Evolutionary conservation across 2,113 vertebrate species (phyloP), one percentile per base, ranked within the genome.

Genomic region (Fulmarus glacialis): DNA sequence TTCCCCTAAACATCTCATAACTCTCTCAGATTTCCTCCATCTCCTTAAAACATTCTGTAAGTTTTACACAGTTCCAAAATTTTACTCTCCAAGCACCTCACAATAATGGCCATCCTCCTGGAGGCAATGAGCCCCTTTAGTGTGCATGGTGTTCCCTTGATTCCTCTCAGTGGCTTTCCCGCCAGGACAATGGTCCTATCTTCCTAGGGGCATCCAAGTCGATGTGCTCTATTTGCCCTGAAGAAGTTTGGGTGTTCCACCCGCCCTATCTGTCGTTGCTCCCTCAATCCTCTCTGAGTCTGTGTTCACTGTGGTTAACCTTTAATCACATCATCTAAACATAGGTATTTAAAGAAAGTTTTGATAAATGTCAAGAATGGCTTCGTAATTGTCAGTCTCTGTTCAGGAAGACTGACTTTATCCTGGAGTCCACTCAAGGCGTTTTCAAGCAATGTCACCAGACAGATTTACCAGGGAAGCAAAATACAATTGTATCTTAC

Each of bases 101-200:
- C 24, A 45, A n/a, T n/a, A 81, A 90, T 18, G 2, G 8, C 11
- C 5, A 16, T 45, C 34, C 8, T 26, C 12, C 15, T 14, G 12
- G 23, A 85, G 45, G 24, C 42, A 62, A 81, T 40, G 15, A 22
- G 2, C 8, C 4, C 24, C 6, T 72, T 78, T 60, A 38, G 30
- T 53, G 9, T 78, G 23, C 14, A 24, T 15, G 21, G 13, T 26
- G 3, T 43, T 55, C 40, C n/a, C 18, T 66, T 55, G 45, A 32
- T 26, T 60, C 13, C 7, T 43, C 12, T 72, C 4, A 1, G 12
- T 55, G 27, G 4, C 23, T 82, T 78, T 71, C 58, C 36, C 32
- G 73, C 9, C 9, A 36, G 13, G 9, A 45, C 3, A 66, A 26
- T 1, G 0, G 5, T 60, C 16, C 40, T 34, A 16, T n/a, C 3